Conservation (phyloP, 2,797 vertebrate genomes). For the Megalops cyprinoides region DNA sequence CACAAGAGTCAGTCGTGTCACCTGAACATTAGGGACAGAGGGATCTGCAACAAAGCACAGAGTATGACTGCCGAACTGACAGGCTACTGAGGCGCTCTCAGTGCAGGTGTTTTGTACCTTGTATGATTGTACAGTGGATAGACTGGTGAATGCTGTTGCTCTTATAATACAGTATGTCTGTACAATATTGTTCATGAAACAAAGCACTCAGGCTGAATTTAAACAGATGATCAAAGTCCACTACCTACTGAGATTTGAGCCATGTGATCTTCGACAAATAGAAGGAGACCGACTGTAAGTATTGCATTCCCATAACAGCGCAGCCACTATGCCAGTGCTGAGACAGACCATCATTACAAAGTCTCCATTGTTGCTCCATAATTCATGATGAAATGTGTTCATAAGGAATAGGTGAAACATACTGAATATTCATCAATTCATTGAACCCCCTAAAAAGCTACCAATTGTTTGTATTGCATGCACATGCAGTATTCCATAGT, state of each 20-base stretch:
- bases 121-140: no score
- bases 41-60: slow-evolving; percentile 68
- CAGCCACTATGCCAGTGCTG: background rate
- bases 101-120: no score
- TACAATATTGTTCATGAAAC: background rate
- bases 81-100: background rate
- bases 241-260: background rate
- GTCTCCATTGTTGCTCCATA: background rate
- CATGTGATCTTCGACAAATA: background rate
- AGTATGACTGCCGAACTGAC: background rate
- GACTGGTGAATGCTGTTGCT: no score
- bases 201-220: background rate
- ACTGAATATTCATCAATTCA: background rate
- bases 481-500: no score
- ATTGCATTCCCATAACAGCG: background rate
- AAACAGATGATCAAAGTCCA: background rate
- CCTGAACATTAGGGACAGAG: slow-evolving; percentile 82
- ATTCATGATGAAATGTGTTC: background rate
- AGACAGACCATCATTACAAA: background rate
- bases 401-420: background rate
- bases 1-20: slow-evolving; percentile 84
- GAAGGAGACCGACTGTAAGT: background rate
- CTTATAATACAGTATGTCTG: no score
- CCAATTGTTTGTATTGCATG: background rate
- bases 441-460: background rate